phyloP scores from a whole-genome alignment of 2,797 vertebrate species.

The Ctenochaetus hawaiiensis region DNA sequence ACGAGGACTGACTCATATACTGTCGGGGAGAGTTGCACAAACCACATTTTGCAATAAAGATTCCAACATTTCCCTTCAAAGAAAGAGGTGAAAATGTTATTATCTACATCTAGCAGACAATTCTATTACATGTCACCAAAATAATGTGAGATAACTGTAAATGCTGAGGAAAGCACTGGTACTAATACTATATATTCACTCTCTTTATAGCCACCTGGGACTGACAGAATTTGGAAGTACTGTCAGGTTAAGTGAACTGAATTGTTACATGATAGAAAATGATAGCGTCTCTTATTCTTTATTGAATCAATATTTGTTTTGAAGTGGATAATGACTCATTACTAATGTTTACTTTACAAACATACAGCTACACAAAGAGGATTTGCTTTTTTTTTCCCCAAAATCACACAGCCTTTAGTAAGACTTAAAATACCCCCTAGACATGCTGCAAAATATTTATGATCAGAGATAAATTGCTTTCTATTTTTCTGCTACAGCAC shows the following conservation, averaged over 20 bases:
- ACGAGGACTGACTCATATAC: conserved; percentile 18
- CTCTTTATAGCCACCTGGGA: conserved; percentile 30
- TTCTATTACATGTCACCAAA: conserved; percentile 44
- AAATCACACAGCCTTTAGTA: conserved; percentile 30
- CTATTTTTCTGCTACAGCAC: conserved; percentile 23
- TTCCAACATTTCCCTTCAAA: conserved; percentile 39
- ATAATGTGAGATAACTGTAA: conserved; percentile 64
- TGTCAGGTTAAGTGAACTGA: conserved; percentile 40
- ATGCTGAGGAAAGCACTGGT: conserved; percentile 36
- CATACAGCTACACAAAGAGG: background rate
- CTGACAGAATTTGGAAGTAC: background rate
- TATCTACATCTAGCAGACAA: conserved; percentile 55
- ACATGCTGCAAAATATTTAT: conserved; percentile 55
- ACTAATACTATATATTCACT: conserved; percentile 41
- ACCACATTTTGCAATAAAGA: conserved; percentile 38
- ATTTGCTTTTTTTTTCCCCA: background rate
- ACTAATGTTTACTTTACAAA: conserved; percentile 7
- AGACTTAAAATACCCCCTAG: background rate
- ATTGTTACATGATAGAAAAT: conserved; percentile 13
- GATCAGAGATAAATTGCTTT: conserved; percentile 54
- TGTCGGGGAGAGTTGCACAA: conserved; percentile 18
- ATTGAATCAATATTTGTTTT: conserved; percentile 42
- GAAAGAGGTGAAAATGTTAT: conserved; percentile 37
- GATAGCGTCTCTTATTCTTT: conserved; percentile 33
- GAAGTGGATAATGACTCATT: conserved; percentile 6